A percentile compares a stretch with the other conserved stretches of the same genome.
Evolutionary conservation across 1,140 invertebrate species (phyloP).

Genomic region (Metopolophium dirhodum): DNA sequence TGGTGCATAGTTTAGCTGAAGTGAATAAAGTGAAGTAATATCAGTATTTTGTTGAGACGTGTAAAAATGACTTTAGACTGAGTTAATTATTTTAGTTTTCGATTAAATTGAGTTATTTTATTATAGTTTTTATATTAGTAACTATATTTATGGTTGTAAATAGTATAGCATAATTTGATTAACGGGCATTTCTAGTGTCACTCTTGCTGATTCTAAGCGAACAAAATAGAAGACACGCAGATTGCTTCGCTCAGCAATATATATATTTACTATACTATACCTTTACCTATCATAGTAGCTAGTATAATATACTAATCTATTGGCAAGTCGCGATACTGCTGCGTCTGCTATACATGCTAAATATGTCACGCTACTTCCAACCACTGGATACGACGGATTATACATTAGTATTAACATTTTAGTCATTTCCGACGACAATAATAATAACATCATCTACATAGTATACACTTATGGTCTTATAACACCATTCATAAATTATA

Average conservation of each 20-base stretch:
- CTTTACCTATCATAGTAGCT: neutral
- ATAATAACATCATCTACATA: neutral
- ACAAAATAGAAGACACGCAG: neutral
- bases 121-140: neutral
- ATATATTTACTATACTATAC: neutral
- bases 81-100: neutral
- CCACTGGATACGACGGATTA: neutral
- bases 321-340: neutral
- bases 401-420: neutral
- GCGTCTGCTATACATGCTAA: no score
- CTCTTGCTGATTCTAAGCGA: neutral
- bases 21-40: neutral
- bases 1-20: neutral
- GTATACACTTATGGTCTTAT: neutral
- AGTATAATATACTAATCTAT: no score
- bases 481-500: neutral
- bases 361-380: neutral
- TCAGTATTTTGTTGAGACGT: neutral
- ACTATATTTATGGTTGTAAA: no score
- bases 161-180: no score
- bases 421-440: neutral
- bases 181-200: neutral
- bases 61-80: neutral
- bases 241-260: no score
- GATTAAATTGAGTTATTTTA: neutral